Percentiles rank a stretch among this genome's conserved stretches.
phyloP scores from a whole-genome alignment of 2,113 vertebrate genomes.

The Pollimyrus isidori region DNA sequence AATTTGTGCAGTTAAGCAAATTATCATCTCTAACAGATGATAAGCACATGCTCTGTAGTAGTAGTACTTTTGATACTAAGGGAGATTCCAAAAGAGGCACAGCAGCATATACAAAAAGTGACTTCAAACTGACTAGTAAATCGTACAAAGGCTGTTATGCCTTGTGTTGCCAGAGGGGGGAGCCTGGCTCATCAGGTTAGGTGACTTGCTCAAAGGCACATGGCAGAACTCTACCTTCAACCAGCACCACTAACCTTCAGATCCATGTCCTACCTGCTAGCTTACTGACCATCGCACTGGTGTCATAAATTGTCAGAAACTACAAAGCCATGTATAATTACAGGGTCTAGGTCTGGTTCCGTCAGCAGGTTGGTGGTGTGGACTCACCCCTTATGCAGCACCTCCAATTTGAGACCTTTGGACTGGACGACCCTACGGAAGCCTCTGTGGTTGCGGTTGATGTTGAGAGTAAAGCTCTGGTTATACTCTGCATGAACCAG shows the following conservation, averaged over 20 bases:
- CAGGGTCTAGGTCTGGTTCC: background rate
- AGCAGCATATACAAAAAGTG: no score
- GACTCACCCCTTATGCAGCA: constrained; percentile 92
- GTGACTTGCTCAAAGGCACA: background rate
- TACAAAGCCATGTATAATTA: background rate
- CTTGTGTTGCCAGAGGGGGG: background rate
- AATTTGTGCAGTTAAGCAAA: background rate
- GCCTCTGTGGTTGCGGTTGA: constrained; percentile 87
- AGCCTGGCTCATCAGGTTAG: background rate
- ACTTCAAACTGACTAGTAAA: background rate
- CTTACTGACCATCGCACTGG: background rate
- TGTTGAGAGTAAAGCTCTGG: constrained; percentile 83
- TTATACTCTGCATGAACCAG: constrained; percentile 69
- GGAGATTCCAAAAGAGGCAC: background rate
- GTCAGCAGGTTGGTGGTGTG: background rate
- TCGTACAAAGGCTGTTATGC: background rate
- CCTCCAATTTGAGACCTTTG: constrained; percentile 91
- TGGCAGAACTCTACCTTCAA: background rate
- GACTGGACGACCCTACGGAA: constrained; percentile 77
- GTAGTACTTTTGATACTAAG: background rate
- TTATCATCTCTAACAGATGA: background rate
- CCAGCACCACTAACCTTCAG: background rate
- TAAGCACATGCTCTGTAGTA: background rate
- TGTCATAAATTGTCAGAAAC: background rate
- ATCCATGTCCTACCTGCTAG: background rate